A percentile compares a stretch with the other conserved stretches of the same genome.
Evolutionary conservation across 2,888 invertebrate genomes (phyloP).

Genomic region (Abscondita cerata): DNA sequence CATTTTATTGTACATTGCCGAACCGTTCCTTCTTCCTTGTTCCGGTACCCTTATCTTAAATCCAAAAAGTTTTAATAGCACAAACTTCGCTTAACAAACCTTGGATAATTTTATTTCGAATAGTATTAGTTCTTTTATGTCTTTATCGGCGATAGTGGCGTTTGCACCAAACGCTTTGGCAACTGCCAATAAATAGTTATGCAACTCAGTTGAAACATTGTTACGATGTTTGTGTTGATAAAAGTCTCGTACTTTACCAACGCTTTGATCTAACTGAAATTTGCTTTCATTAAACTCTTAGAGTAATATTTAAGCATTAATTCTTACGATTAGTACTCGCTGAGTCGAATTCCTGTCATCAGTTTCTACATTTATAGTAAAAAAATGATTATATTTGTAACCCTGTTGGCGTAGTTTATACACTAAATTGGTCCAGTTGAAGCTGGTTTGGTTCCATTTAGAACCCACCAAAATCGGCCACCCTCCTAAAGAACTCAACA

Average conservation of each 20-base stretch:
- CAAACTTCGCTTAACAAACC: background rate
- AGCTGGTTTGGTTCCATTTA: constrained; percentile 72
- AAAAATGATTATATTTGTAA: constrained; percentile 57
- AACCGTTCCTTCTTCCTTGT: constrained; percentile 89
- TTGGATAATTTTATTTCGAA: background rate
- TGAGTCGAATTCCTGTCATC: background rate
- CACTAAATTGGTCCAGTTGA: constrained; percentile 83
- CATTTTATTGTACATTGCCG: constrained; percentile 89
- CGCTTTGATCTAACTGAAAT: constrained; percentile 1
- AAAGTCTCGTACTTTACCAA: background rate
- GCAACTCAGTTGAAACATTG: too few relatives aligned
- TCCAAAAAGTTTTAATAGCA: background rate
- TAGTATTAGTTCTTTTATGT: background rate
- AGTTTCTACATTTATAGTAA: background rate
- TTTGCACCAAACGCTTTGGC: background rate
- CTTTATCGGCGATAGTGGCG: background rate
- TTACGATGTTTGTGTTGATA: background rate
- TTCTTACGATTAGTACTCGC: background rate
- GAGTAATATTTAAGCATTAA: background rate
- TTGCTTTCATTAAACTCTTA: too few relatives aligned
- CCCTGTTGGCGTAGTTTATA: constrained; percentile 81
- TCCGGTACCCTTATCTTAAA: constrained; percentile 81
- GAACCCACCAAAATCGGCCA: constrained; percentile 91
- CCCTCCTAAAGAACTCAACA: constrained; percentile 82
- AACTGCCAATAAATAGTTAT: background rate